Evolutionary conservation across 35 echinoderm and acorn worm species (phyloP).

Genomic region (Lytechinus variegatus): DNA sequence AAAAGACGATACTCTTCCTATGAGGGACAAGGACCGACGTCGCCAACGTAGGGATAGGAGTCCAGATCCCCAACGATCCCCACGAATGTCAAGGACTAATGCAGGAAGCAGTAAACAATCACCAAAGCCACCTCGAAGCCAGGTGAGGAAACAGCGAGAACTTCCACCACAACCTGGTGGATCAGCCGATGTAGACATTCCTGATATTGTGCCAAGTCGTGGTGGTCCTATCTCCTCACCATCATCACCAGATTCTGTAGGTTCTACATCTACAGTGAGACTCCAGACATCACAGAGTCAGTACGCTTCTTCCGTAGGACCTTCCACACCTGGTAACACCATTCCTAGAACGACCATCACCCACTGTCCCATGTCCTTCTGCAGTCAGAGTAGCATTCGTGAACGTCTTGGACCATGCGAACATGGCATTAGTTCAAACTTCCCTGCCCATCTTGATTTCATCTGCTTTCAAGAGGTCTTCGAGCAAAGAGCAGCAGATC

Average conservation of each 20-base stretch:
- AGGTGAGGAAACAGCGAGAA: neutral
- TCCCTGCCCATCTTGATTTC: conserved; percentile 91
- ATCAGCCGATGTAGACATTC: conserved; percentile 18
- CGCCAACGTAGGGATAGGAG: conserved; percentile 25
- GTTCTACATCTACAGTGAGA: conserved; percentile 58
- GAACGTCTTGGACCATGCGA: conserved; percentile 74
- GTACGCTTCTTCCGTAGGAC: conserved; percentile 53
- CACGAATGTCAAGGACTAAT: conserved; percentile 34
- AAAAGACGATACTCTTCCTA: conserved; percentile 69
- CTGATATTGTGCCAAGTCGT: conserved; percentile 36
- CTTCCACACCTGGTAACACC: conserved; percentile 57
- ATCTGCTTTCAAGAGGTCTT: conserved; percentile 91
- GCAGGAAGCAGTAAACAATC: conserved; percentile 39
- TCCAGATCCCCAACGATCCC: neutral
- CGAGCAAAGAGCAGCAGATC: conserved; percentile 79
- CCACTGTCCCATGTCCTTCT: conserved; percentile 53
- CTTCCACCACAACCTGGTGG: neutral
- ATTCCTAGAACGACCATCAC: conserved; percentile 54
- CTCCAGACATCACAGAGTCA: conserved; percentile 60
- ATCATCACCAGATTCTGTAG: conserved; percentile 64
- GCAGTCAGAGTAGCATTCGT: conserved; percentile 71
- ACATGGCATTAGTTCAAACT: conserved; percentile 78
- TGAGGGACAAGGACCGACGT: conserved; percentile 31
- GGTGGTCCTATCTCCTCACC: conserved; percentile 41
- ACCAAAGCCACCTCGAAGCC: neutral